Percentiles rank a stretch among this genome's conserved stretches.
phyloP scores from a whole-genome alignment of 2,113 vertebrate species.

The Actenoides lindsayi region DNA sequence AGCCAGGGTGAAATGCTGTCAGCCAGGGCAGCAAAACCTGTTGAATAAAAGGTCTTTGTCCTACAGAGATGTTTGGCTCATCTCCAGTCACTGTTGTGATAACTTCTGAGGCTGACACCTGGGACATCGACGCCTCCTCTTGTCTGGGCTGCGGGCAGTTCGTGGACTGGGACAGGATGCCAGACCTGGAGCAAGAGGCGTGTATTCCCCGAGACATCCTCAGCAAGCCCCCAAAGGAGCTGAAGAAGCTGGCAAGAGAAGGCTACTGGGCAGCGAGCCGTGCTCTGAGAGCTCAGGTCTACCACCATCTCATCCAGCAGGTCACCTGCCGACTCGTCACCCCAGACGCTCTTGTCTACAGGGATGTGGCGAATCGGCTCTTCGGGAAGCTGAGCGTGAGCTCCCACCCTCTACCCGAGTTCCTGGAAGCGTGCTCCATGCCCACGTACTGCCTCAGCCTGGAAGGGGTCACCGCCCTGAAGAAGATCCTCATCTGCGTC shows the following conservation, averaged over 20 bases:
- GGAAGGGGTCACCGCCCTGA: slow-evolving; percentile 79
- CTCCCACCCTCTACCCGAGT: slow-evolving; percentile 80
- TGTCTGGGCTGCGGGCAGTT: slow-evolving; percentile 80
- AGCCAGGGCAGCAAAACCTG: background rate
- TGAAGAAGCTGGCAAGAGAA: slow-evolving; percentile 82
- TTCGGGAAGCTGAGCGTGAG: slow-evolving; percentile 77
- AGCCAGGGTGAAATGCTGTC: background rate
- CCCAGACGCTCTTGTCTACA: slow-evolving; percentile 75
- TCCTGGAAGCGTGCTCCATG: slow-evolving; percentile 81
- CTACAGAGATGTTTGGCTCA: slow-evolving; percentile 55
- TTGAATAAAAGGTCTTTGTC: background rate
- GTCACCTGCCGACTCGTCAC: slow-evolving; percentile 73
- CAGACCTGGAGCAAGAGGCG: slow-evolving; percentile 40
- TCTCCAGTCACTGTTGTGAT: slow-evolving; percentile 76
- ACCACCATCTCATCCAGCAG: slow-evolving; percentile 81
- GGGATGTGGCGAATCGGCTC: slow-evolving; percentile 66
- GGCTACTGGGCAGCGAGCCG: slow-evolving; percentile 81
- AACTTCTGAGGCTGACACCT: slow-evolving; percentile 76
- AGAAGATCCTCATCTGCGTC: slow-evolving; percentile 83
- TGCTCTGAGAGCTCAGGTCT: slow-evolving; percentile 79
- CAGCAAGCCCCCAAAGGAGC: slow-evolving; percentile 64
- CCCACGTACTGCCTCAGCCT: slow-evolving; percentile 84
- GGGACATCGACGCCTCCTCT: slow-evolving; percentile 75
- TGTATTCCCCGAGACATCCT: slow-evolving; percentile 65
- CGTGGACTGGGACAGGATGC: slow-evolving; percentile 87